Evolutionary conservation across 1,140 invertebrate genomes (phyloP).

Genomic region (Gryon sp.): DNA sequence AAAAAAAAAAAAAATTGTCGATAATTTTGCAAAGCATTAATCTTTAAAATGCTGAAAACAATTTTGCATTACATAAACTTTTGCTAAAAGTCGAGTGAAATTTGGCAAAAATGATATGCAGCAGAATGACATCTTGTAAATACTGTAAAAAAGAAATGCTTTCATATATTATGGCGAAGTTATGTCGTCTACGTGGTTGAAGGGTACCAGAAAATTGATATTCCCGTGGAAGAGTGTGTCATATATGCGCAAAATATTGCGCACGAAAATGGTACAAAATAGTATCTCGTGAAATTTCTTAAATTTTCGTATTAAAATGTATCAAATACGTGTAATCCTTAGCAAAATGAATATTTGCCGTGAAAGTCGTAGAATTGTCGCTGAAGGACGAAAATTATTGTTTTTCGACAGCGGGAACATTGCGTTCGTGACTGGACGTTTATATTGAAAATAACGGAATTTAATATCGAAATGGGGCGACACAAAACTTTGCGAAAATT

Average conservation of each 20-base stretch:
- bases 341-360: conserved; percentile 4
- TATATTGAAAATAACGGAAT: conserved; percentile 58
- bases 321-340: conserved; percentile 15
- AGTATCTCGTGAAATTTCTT: too few relatives aligned
- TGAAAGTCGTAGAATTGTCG: too few relatives aligned
- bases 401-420: conserved; percentile 23
- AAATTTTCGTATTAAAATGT: not conserved
- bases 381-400: conserved; percentile 4
- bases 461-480: conserved; percentile 48
- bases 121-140: conserved; percentile 36
- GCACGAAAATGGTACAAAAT: too few relatives aligned
- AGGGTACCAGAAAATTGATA: conserved; percentile 26
- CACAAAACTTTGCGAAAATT: conserved; percentile 21
- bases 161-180: conserved; percentile 27
- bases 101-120: not conserved
- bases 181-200: conserved; percentile 35
- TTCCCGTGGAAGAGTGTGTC: not conserved
- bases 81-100: not conserved
- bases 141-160: conserved; percentile 4
- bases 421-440: conserved; percentile 41
- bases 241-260: conserved; percentile 8
- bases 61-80: too few relatives aligned
- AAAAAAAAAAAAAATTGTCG: too few relatives aligned
- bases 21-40: too few relatives aligned
- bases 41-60: too few relatives aligned